Evolutionary conservation across 2,113 vertebrate species (phyloP).

Genomic region (Mola mola): DNA sequence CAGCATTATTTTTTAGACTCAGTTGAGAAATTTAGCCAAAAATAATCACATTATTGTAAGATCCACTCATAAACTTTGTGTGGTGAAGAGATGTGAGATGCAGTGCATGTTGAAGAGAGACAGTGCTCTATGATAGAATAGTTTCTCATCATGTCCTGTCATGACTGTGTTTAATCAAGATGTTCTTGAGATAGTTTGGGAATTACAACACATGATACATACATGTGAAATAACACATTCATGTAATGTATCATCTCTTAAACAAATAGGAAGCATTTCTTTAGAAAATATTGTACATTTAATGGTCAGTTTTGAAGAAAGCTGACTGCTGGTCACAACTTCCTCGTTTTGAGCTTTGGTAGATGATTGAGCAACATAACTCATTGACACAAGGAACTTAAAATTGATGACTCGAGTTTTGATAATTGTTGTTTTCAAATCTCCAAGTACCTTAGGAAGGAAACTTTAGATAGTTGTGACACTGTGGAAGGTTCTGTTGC

Average conservation of each 20-base stretch:
- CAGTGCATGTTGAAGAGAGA: background rate
- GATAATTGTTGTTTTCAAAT: constrained; percentile 46
- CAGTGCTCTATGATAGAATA: background rate
- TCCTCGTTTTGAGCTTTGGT: constrained; percentile 74
- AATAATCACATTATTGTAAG: constrained; percentile 48
- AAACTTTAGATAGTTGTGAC: constrained; percentile 17
- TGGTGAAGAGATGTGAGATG: constrained; percentile 7
- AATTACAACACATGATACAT: background rate
- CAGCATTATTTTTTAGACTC: constrained; percentile 52
- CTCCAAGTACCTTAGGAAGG: background rate
- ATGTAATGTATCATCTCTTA: background rate
- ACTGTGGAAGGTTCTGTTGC: background rate
- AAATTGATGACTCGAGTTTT: constrained; percentile 70
- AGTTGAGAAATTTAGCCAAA: constrained; percentile 26
- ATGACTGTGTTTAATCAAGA: background rate
- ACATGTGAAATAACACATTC: background rate
- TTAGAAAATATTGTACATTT: no score
- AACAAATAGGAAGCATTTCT: no score
- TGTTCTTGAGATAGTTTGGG: no score
- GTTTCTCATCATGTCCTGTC: constrained; percentile 9
- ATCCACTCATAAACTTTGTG: constrained; percentile 34
- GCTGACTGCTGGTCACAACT: constrained; percentile 13
- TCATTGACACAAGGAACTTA: constrained; percentile 72
- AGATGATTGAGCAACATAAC: constrained; percentile 68
- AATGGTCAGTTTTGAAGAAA: no score